These are phyloP conservation scores for Buceros bicornis DNA, from an alignment of 2,797 vertebrate genomes.

Conservation along the genomic window DNA sequence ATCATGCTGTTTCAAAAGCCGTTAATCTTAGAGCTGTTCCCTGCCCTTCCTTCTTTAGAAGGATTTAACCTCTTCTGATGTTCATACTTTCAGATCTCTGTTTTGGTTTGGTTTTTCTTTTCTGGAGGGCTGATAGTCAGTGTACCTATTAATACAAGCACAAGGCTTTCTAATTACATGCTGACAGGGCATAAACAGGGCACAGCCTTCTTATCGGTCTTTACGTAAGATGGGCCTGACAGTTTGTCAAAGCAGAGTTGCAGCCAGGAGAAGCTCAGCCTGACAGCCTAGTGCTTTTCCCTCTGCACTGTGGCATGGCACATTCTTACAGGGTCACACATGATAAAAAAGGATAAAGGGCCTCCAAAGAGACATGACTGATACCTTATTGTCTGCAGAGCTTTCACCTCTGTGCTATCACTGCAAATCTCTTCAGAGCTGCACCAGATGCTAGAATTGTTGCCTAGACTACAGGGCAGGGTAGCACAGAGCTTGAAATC, in stretches of 20 bases:
- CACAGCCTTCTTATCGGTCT: conserved; percentile 7
- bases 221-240: conserved; percentile 58
- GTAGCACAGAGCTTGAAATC: neutral
- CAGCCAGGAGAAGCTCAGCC: conserved; percentile 55
- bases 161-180: neutral
- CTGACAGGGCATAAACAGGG: neutral
- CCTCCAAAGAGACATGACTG: neutral
- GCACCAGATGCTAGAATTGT: neutral
- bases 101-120: neutral
- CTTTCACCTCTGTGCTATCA: neutral
- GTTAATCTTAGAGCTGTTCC: neutral
- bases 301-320: conserved; percentile 37
- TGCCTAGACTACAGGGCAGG: neutral
- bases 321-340: conserved; percentile 67
- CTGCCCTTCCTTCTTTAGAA: neutral
- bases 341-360: conserved; percentile 28
- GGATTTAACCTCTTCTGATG: neutral
- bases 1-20: neutral
- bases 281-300: conserved; percentile 16
- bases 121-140: neutral
- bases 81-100: neutral
- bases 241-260: conserved; percentile 55
- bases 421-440: neutral
- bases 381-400: conserved; percentile 11
- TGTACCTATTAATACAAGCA: neutral